Evolutionary conservation across 2,888 invertebrate genomes (phyloP), one percentile per base, ranked within the genome.

Genomic region (Platycheirus albimanus): DNA sequence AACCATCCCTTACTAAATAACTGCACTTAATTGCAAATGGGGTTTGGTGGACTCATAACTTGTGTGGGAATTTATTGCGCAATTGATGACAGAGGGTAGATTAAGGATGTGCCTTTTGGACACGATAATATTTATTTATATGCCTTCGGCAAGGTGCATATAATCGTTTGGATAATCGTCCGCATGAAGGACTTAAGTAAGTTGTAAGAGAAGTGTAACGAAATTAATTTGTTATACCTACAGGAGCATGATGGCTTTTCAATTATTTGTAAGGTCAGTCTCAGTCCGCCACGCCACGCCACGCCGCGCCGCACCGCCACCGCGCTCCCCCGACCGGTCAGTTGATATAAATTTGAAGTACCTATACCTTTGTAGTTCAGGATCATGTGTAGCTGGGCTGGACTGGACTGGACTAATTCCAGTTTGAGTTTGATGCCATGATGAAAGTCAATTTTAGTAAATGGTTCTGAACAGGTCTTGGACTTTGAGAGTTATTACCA

Each of bases 141-240:
- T 47, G 63, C 69, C 63, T 56, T 19, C 17, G 54, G 80, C 80
- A 81, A 81, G 80, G 76, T 81, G 80, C 71, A 80, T 64, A 19
- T 45, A 63, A 64, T 43, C 49, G 36, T 20, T 17, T 24, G 76
- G 76, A 70, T 76, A 76, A 80, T 80, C 75, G 64, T 45, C 45
- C 49, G 51, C 47, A 45, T 47, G 19, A 13, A 24, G 24, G 54
- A 28, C 74, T 61, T 69, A 75, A 80, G 41, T 80, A 49, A 80
- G 79, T 63, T 49, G 79, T 80, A 75, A 80, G 41, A 80, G 58
- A 58, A 58, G 64, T 69, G 69, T 41, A 69, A 56, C 49, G 64
- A 64, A 74, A 69, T 75, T 75, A 75, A 64, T 63, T 69, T 56
- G 36, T 20, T 38, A 30, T 20, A 6, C 56, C 11, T 11, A 38